Evolutionary conservation across 2,797 vertebrate genomes (phyloP), one percentile per base, ranked within the genome.

Genomic region (Arnoldichthys spilopterus): DNA sequence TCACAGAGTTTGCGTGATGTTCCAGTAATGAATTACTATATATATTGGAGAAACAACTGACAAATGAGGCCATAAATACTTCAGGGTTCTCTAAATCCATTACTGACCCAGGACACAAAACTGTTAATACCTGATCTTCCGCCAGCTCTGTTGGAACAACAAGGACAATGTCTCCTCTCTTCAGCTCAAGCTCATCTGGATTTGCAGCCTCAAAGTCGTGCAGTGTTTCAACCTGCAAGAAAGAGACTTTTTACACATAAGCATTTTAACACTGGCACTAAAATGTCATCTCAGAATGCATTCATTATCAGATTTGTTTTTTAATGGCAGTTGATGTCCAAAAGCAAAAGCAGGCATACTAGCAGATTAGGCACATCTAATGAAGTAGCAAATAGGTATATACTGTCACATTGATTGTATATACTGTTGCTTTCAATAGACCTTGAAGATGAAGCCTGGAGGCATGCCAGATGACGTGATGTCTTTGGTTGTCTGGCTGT

Each of bases 161-260:
- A 80, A 98, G 82, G 40, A 99, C 96, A 81, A 95, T 87, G 1
- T 99, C 96, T 2, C 97, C 97, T 84, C 94, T 90, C 77, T 95
- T 95, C 73, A 99, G 90, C 40, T 94, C 95, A 26, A 99, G 95
- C 84, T 99, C 98, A 82, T 99, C 98, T 24, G 92, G 93, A 84
- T 98, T 98, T 70, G 96, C 97, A 85, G 97, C 97, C 67, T 98
- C 96, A 2, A 99, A 99, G 85, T 99, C 97, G 8, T 99, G 98
- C 77, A 99, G 86, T 0, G 94, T 94, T 93, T 98, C 95, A 85
- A 97, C 97, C 98, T 99, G 80, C 47, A 89, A 49, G 68, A 79
- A 76, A 53, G 9, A 7, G 22, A n/a, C n/a, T n/a, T 13, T 47
- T 47, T 47, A 13, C 11, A 47, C 13, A 47, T 13, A 15, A 2